Conservation (phyloP, 2,888 invertebrate species). For the Spatulosminthurus flaviceps region DNA sequence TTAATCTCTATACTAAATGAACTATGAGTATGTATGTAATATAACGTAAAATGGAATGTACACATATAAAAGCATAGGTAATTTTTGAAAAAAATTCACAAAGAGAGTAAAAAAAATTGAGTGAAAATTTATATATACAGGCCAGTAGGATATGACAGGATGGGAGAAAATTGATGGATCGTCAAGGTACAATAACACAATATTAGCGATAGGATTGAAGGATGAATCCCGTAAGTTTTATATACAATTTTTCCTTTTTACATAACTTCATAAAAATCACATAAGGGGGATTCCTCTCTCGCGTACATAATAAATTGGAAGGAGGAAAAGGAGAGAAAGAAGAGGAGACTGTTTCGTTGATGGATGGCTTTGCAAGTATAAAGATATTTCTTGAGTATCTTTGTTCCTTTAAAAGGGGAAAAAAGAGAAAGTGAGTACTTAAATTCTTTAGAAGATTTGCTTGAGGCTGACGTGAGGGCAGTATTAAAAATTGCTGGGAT, state of each 20-base stretch:
- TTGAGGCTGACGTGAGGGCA: slow-evolving; percentile 20
- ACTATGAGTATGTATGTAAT: too few relatives aligned
- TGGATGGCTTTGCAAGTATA: slow-evolving; percentile 3
- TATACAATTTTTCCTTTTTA: too few relatives aligned
- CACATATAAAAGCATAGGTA: neutral
- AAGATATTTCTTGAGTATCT: neutral
- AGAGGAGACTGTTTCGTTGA: neutral
- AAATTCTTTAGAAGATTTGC: slow-evolving; percentile 37
- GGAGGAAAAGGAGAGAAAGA: too few relatives aligned
- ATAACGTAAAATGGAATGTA: too few relatives aligned
- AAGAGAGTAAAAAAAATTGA: neutral
- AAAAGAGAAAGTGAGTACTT: slow-evolving; percentile 19
- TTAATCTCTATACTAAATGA: too few relatives aligned
- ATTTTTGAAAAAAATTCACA: neutral
- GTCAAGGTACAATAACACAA: neutral
- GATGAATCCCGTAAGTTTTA: neutral
- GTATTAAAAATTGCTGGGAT: slow-evolving; percentile 32
- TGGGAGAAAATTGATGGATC: neutral
- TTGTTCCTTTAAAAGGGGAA: neutral
- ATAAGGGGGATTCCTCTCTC: neutral
- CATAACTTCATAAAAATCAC: too few relatives aligned
- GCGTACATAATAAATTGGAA: neutral
- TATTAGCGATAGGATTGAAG: slow-evolving; percentile 1
- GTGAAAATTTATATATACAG: neutral
- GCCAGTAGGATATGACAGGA: neutral